phyloP scores from a whole-genome alignment of 2,888 invertebrate species.

The Phoenoteleia sp. region DNA sequence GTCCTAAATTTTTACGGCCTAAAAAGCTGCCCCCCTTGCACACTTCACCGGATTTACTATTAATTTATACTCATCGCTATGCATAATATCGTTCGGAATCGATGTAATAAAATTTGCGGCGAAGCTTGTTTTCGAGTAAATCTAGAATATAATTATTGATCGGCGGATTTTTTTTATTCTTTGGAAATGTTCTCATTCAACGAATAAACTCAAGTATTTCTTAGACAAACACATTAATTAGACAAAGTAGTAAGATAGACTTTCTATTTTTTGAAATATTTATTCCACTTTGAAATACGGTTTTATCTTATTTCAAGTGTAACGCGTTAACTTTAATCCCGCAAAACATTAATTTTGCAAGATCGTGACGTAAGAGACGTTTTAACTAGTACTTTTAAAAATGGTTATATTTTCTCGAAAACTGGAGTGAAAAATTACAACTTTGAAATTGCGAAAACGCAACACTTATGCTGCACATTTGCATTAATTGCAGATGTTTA shows the following conservation, averaged over 20 bases:
- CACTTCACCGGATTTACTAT: not conserved
- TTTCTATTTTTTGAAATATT: too few relatives aligned
- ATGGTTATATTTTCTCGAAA: not conserved
- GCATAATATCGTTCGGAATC: not conserved
- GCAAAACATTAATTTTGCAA: conserved; percentile 29
- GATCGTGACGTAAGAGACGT: conserved; percentile 9
- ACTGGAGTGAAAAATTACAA: not conserved
- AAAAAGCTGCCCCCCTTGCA: not conserved
- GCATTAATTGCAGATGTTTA: not conserved
- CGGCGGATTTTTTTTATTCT: not conserved
- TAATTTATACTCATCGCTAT: conserved; percentile 1
- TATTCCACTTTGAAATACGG: not conserved
- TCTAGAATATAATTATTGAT: not conserved
- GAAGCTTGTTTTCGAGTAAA: not conserved
- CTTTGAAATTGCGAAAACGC: too few relatives aligned
- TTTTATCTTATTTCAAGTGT: conserved; percentile 20
- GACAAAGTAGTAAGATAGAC: too few relatives aligned
- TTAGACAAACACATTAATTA: too few relatives aligned
- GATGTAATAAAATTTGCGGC: not conserved
- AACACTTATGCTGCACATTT: too few relatives aligned
- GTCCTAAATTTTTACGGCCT: not conserved
- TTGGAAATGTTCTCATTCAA: too few relatives aligned
- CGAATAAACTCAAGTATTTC: too few relatives aligned
- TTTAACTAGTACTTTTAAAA: conserved; percentile 9
- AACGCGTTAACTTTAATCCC: conserved; percentile 16